Percentiles rank a stretch among this genome's conserved stretches.
phyloP scores from a whole-genome alignment of 2,797 vertebrate species.

The Champsocephalus gunnari region DNA sequence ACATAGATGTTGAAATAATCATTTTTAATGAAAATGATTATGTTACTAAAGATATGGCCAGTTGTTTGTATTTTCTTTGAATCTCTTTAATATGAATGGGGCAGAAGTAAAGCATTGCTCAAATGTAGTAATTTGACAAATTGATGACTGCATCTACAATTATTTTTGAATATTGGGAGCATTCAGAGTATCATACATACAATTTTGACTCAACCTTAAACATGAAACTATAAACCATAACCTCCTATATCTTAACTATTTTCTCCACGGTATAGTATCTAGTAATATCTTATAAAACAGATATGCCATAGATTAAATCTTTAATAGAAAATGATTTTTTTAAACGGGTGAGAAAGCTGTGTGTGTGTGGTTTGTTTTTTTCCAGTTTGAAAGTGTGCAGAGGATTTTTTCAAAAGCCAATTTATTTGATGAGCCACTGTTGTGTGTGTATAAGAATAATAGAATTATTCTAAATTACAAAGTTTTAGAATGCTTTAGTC shows the following conservation, averaged over 20 bases:
- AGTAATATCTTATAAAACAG: slow-evolving; percentile 58
- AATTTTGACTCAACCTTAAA: slow-evolving; percentile 51
- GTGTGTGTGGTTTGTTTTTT: slow-evolving; percentile 30
- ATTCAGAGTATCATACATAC: slow-evolving; percentile 55
- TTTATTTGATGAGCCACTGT: slow-evolving; percentile 62
- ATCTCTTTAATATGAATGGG: slow-evolving; percentile 52
- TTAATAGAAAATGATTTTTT: slow-evolving; percentile 37
- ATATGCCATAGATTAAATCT: slow-evolving; percentile 57
- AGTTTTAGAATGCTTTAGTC: slow-evolving; percentile 62
- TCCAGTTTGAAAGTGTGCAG: slow-evolving; percentile 49
- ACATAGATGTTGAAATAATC: slow-evolving; percentile 75
- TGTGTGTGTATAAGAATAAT: slow-evolving; percentile 58
- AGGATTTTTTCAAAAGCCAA: slow-evolving; percentile 43
- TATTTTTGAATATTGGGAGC: slow-evolving; percentile 67
- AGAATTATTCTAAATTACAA: slow-evolving; percentile 63
- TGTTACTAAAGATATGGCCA: slow-evolving; percentile 68
- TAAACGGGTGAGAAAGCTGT: slow-evolving; percentile 37
- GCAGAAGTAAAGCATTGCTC: slow-evolving; percentile 42
- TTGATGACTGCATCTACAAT: slow-evolving; percentile 53
- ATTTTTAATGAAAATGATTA: slow-evolving; percentile 75
- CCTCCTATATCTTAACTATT: slow-evolving; percentile 58
- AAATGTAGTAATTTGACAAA: slow-evolving; percentile 60
- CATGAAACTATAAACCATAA: slow-evolving; percentile 8
- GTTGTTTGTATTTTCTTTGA: slow-evolving; percentile 70
- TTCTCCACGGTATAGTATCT: slow-evolving; percentile 62